Percentiles rank a stretch among this genome's conserved stretches.
phyloP scores from a whole-genome alignment of 2,888 invertebrate species.

The Xylota segnis region DNA sequence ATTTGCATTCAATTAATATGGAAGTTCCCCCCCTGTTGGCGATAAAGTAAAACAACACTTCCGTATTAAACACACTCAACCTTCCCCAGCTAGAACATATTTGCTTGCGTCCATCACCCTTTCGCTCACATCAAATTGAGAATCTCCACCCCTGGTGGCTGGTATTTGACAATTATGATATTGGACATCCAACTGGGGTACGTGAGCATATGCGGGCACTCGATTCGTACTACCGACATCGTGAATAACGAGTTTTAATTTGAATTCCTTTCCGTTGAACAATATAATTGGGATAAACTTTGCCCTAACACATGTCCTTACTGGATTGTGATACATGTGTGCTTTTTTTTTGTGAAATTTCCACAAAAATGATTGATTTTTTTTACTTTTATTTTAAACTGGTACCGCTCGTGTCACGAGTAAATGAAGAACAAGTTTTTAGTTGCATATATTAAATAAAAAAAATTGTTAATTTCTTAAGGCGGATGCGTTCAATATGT shows the following conservation, averaged over 20 bases:
- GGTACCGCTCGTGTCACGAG: background rate
- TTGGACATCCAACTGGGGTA: slow-evolving; percentile 6
- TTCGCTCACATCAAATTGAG: background rate
- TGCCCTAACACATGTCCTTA: slow-evolving; percentile 8
- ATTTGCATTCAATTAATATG: background rate
- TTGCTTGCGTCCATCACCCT: slow-evolving; percentile 15
- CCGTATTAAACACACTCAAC: slow-evolving; percentile 13
- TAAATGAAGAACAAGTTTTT: slow-evolving; percentile 21
- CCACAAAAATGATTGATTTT: background rate
- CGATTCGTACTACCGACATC: background rate
- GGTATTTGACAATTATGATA: slow-evolving; percentile 27
- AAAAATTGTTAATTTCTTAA: slow-evolving; percentile 2
- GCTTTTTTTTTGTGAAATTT: background rate
- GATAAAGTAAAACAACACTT: slow-evolving; percentile 20
- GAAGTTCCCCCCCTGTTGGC: slow-evolving; percentile 3
- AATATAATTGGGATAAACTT: slow-evolving; percentile 8
- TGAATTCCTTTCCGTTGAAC: slow-evolving; percentile 4
- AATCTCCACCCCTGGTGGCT: slow-evolving; percentile 6
- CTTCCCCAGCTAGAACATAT: background rate
- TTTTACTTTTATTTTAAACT: background rate
- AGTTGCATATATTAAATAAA: slow-evolving; percentile 31
- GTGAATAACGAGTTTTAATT: slow-evolving; percentile 22
- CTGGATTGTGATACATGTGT: background rate
- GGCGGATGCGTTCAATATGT: slow-evolving; percentile 6
- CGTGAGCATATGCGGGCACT: slow-evolving; percentile 35